Conservation (phyloP, 2,888 invertebrate species). For the Synergus umbraculus region DNA sequence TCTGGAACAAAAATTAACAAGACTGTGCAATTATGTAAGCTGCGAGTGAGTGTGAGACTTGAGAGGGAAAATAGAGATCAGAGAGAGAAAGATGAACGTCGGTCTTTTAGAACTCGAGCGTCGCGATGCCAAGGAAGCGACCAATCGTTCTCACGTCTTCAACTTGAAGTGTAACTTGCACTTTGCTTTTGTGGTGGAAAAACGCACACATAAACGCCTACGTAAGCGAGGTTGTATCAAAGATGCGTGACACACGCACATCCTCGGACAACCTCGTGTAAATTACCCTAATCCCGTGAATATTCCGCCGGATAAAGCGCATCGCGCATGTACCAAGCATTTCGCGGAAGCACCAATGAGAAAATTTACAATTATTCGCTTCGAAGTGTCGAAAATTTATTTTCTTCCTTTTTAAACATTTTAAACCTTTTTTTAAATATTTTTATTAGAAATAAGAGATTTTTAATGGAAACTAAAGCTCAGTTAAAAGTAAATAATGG, state of each 20-base stretch:
- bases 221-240: conserved; percentile 53
- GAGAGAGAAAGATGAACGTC: neutral
- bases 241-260: conserved; percentile 61
- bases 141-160: conserved; percentile 55
- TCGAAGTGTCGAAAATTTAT: neutral
- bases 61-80: conserved; percentile 3
- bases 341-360: conserved; percentile 33
- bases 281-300: conserved; percentile 77
- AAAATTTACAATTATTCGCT: neutral
- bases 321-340: conserved; percentile 14
- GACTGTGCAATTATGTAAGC: conserved; percentile 36
- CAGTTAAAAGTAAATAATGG: no score
- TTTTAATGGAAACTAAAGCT: no score
- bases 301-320: conserved; percentile 71
- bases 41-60: conserved; percentile 1
- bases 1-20: conserved; percentile 34
- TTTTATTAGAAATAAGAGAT: neutral
- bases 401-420: no score
- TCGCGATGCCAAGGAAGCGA: conserved; percentile 34
- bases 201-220: conserved; percentile 52
- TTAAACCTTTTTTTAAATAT: neutral
- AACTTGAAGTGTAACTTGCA: conserved; percentile 46
- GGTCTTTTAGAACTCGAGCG: conserved; percentile 31
- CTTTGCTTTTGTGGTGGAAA: conserved; percentile 44
- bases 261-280: conserved; percentile 61